Conservation (phyloP, 2,797 vertebrate genomes). For the Phrynocephalus vlangalii region DNA sequence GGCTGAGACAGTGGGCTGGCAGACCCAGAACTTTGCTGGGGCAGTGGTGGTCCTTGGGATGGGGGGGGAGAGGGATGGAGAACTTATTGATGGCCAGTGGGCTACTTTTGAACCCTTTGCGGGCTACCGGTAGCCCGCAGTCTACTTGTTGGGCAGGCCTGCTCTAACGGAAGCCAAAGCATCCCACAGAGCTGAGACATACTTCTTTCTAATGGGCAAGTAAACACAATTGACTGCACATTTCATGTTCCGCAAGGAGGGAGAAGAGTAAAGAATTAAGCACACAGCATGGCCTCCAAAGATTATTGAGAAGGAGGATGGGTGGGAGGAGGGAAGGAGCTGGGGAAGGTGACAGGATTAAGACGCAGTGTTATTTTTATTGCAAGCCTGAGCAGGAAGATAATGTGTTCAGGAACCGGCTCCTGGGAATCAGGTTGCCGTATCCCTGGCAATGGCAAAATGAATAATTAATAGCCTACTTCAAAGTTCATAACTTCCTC, state of each 20-base stretch:
- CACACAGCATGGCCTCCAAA: conserved; percentile 19
- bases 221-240: conserved; percentile 61
- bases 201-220: conserved; percentile 59
- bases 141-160: too few species aligned
- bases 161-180: not conserved
- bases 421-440: conserved; percentile 69
- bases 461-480: conserved; percentile 74
- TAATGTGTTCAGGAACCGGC: conserved; percentile 71
- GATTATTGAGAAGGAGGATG: conserved; percentile 45
- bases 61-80: too few species aligned
- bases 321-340: conserved; percentile 42
- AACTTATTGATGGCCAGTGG: too few species aligned
- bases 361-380: conserved; percentile 72
- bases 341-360: conserved; percentile 63
- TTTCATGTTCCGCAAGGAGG: conserved; percentile 34
- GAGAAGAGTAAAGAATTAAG: conserved; percentile 53
- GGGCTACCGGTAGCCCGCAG: too few species aligned
- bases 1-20: too few species aligned
- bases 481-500: conserved; percentile 70
- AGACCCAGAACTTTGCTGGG: too few species aligned
- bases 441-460: conserved; percentile 61
- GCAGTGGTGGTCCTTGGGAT: too few species aligned
- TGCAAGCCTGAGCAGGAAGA: conserved; percentile 67
- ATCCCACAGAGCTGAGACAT: conserved; percentile 39
- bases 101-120: too few species aligned